These are phyloP conservation scores for Xanthia icteritia DNA, from an alignment of 2,888 invertebrate species.

Conservation along the genomic window DNA sequence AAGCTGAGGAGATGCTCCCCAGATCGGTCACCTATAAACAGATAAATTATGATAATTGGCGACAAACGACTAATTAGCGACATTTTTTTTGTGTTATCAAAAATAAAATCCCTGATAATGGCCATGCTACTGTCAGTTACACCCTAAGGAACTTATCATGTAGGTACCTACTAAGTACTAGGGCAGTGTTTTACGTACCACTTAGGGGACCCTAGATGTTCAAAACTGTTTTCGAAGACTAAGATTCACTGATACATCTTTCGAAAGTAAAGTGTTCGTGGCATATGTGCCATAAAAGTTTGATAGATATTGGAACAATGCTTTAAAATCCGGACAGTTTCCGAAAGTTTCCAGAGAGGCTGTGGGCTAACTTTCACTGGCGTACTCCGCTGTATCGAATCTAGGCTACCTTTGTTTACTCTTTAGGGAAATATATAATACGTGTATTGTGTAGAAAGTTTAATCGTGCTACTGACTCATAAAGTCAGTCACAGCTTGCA, in stretches of 20 bases:
- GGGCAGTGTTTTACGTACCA: background rate
- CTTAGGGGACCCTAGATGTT: background rate
- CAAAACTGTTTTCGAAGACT: background rate
- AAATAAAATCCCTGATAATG: no score
- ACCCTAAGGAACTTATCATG: background rate
- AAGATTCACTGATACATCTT: background rate
- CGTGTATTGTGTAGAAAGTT: conserved; percentile 4
- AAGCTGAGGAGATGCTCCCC: no score
- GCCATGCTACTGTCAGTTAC: no score
- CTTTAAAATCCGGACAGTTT: conserved; percentile 1
- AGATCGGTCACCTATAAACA: no score
- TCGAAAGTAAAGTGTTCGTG: conserved; percentile 20
- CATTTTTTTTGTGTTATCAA: no score
- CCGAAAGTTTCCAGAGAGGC: conserved; percentile 15
- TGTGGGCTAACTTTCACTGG: conserved; percentile 34
- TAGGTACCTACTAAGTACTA: no score
- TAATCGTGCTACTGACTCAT: background rate
- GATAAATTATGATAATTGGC: no score
- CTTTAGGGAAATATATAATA: conserved; percentile 27
- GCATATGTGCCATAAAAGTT: conserved; percentile 12
- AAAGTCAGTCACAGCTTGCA: background rate
- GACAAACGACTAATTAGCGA: no score
- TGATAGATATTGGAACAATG: conserved; percentile 1
- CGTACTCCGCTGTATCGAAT: conserved; percentile 1
- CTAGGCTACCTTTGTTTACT: conserved; percentile 30